A percentile compares a stretch with the other conserved stretches of the same genome.
Conservation (phyloP, 2,888 invertebrate species). For the Acleris sparsana region DNA sequence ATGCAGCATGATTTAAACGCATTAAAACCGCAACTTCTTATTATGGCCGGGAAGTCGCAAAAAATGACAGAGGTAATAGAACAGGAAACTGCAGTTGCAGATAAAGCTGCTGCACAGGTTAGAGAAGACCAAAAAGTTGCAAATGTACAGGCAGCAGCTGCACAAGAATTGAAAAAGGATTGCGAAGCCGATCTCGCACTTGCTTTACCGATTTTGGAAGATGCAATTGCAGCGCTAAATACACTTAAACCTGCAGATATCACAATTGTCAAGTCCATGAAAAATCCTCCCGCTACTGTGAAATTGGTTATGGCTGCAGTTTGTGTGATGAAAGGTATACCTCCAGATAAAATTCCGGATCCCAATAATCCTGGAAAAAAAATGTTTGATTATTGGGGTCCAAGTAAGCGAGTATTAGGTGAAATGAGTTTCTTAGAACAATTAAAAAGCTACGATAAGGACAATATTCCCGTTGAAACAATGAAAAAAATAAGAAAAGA, state of each 20-base stretch:
- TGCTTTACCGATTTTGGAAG: constrained; percentile 92
- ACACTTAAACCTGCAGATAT: constrained; percentile 93
- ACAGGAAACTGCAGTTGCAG: constrained; percentile 89
- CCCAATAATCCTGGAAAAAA: constrained; percentile 86
- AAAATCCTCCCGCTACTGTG: constrained; percentile 92
- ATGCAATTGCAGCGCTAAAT: constrained; percentile 89
- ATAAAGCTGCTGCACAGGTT: constrained; percentile 90
- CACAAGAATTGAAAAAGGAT: constrained; percentile 92
- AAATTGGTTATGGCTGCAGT: constrained; percentile 95
- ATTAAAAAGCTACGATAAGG: constrained; percentile 92
- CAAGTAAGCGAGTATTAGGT: constrained; percentile 91
- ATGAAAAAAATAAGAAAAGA: constrained; percentile 91
- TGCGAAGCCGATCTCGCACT: constrained; percentile 96
- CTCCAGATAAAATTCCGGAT: constrained; percentile 90
- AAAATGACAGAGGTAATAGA: constrained; percentile 91
- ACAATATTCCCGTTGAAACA: constrained; percentile 88
- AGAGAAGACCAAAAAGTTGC: constrained; percentile 94
- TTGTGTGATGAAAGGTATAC: constrained; percentile 92
- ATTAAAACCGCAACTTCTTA: constrained; percentile 89
- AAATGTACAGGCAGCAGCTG: constrained; percentile 92
- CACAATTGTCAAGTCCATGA: constrained; percentile 94
- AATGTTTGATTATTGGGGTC: constrained; percentile 92
- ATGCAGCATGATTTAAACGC: constrained; percentile 90
- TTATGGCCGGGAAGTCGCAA: constrained; percentile 88
- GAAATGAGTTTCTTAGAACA: constrained; percentile 91